Percentiles rank a stretch among this genome's conserved stretches.
Evolutionary conservation across 2,797 vertebrate species (phyloP).

Genomic region (Urocyon cinereoargenteus): DNA sequence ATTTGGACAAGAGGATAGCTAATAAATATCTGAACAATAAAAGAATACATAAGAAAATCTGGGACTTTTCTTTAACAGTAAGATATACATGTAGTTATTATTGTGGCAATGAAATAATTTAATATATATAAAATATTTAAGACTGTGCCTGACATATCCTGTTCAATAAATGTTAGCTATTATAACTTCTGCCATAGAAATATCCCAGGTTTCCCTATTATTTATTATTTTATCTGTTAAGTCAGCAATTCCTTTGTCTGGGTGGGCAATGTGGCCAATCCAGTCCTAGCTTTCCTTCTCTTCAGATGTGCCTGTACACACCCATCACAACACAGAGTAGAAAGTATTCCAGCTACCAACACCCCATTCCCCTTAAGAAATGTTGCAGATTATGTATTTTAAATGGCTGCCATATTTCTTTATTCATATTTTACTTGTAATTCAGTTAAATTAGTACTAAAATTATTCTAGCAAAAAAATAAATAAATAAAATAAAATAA

Average conservation of each 20-base stretch:
- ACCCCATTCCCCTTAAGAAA: background rate
- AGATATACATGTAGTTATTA: background rate
- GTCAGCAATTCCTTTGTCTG: too few species aligned
- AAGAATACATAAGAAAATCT: background rate
- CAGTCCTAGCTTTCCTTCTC: background rate
- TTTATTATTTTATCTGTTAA: background rate
- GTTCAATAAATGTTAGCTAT: background rate
- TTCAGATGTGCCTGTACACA: background rate
- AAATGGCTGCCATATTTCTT: background rate
- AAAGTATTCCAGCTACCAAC: background rate
- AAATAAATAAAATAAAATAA: too few species aligned
- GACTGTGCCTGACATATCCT: background rate
- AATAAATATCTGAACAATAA: background rate
- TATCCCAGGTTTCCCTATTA: background rate
- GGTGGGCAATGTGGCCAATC: background rate
- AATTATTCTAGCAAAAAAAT: background rate
- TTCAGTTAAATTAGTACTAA: slow-evolving; percentile 10
- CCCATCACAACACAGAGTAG: background rate
- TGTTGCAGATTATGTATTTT: background rate
- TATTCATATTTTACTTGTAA: background rate
- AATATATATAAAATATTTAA: background rate
- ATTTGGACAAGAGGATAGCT: background rate
- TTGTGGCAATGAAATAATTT: background rate
- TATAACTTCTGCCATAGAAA: background rate
- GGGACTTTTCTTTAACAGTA: background rate